phyloP scores from a whole-genome alignment of 2,888 invertebrate species.

The Psylliodes chrysocephalus region DNA sequence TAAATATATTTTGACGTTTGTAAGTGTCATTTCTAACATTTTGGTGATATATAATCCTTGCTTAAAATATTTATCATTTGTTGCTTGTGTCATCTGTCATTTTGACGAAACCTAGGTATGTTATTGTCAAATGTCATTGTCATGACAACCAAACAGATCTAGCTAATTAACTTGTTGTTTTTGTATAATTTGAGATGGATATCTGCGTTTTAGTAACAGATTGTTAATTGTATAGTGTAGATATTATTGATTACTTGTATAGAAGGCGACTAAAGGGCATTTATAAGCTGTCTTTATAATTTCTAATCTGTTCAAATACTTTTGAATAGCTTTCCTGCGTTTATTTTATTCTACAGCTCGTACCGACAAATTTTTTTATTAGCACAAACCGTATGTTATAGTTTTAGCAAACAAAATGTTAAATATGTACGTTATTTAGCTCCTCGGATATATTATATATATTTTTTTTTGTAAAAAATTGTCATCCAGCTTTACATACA shows the following conservation, averaged over 20 bases:
- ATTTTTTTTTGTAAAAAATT: slow-evolving; percentile 30
- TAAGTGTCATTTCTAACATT: too few relatives aligned
- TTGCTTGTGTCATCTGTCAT: too few relatives aligned
- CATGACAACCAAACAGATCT: too few relatives aligned
- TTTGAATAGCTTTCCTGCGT: slow-evolving; percentile 28
- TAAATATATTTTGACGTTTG: too few relatives aligned
- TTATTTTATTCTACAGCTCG: background rate
- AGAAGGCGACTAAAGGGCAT: slow-evolving; percentile 46
- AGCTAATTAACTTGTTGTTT: too few relatives aligned
- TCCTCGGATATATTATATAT: too few relatives aligned
- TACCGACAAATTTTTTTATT: background rate
- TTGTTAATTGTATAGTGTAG: slow-evolving; percentile 41
- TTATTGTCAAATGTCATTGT: too few relatives aligned
- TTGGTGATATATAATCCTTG: too few relatives aligned
- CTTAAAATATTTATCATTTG: too few relatives aligned
- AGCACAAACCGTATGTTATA: background rate
- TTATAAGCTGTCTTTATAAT: slow-evolving; percentile 35
- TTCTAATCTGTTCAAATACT: slow-evolving; percentile 27
- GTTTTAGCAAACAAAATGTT: background rate
- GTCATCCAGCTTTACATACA: slow-evolving; percentile 36
- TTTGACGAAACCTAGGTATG: too few relatives aligned
- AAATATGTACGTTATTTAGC: slow-evolving; percentile 15
- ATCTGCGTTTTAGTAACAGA: slow-evolving; percentile 1
- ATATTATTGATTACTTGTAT: slow-evolving; percentile 38
- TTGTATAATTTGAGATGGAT: background rate